Base-by-base conservation (phyloP, 2,797 vertebrate genomes). In the Sebastiscus tertius region DNA sequence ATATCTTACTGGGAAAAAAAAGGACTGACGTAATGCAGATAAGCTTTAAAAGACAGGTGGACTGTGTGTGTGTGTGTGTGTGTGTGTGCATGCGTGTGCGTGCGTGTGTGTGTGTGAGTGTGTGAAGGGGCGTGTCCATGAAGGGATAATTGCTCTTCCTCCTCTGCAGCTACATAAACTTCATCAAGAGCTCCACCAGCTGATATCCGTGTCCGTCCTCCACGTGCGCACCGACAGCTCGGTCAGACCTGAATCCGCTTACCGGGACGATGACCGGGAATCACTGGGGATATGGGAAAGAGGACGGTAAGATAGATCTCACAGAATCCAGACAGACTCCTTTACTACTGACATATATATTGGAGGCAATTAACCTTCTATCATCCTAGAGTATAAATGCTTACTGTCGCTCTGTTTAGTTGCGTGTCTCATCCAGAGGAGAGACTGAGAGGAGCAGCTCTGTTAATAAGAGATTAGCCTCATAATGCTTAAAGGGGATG, bases 231-330 rank as follows among this genome's bases (percentile, higher is more conserved):
- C 5, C 6, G 63, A 33, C 46, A 31, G 27, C 31, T 67, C 10
- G 66, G 24, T 22, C 22, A 20, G 27, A 33, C 14, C 26, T 8
- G 26, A 70, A 58, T 80, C 80, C 55, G n/a, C 62, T 24, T 26
- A 31, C 72, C 20, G 71, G 49, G 42, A 89, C 84, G 59, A 99
- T 99, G 98, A 97, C 96, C 22, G 96, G 97, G 49, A 94, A 96
- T 65, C 94, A 83, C 77, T 99, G 98, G 98, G 98, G 98, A 87
- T 99, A 99, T 79, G 97, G 97, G 75, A 96, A 96, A 85, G 95
- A 97, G 84, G 96, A 99, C 91, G 98, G 98, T 99, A 96, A 96
- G 97, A 77, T 58, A 96, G 97, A 77, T 63, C 7, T 36, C 9
- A 3, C n/a, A 75, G 61, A 62, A 79, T 75, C 54, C 22, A 11